Conservation (phyloP, 1,140 invertebrate genomes). For the Drosophila burlai region DNA sequence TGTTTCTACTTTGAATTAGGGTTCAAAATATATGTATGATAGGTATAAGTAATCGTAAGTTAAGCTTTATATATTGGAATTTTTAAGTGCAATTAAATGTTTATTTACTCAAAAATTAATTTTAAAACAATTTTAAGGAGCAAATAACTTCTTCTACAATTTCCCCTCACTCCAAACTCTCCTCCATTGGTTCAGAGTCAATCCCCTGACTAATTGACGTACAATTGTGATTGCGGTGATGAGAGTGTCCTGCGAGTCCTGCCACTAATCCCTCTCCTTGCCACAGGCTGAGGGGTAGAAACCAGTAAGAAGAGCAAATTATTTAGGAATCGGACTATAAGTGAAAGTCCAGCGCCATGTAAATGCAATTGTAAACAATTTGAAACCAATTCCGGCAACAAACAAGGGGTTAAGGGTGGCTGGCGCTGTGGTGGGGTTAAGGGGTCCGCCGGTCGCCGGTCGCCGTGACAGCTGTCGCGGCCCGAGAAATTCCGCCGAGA, state of each 20-base stretch:
- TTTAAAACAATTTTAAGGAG: no score
- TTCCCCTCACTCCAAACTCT: no score
- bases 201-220: conserved; percentile 38
- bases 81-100: no score
- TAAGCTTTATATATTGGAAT: no score
- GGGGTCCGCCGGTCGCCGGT: not conserved
- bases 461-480: conserved; percentile 64
- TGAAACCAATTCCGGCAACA: conserved; percentile 48
- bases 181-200: conserved; percentile 37
- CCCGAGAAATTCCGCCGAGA: conserved; percentile 51
- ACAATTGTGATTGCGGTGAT: conserved; percentile 48
- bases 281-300: conserved; percentile 3
- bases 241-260: conserved; percentile 32
- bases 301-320: conserved; percentile 34
- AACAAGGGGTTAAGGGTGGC: conserved; percentile 25
- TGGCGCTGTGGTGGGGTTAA: not conserved
- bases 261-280: conserved; percentile 59
- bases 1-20: not conserved
- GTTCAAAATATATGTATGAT: not conserved
- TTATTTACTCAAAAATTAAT: no score
- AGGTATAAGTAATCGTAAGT: not conserved
- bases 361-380: conserved; percentile 79
- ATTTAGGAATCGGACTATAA: conserved; percentile 50
- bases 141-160: not conserved
- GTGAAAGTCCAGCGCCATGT: conserved; percentile 43